Evolutionary conservation across 2,113 vertebrate species (phyloP), one percentile per base, ranked within the genome.

Genomic region (Parotia lawesii): DNA sequence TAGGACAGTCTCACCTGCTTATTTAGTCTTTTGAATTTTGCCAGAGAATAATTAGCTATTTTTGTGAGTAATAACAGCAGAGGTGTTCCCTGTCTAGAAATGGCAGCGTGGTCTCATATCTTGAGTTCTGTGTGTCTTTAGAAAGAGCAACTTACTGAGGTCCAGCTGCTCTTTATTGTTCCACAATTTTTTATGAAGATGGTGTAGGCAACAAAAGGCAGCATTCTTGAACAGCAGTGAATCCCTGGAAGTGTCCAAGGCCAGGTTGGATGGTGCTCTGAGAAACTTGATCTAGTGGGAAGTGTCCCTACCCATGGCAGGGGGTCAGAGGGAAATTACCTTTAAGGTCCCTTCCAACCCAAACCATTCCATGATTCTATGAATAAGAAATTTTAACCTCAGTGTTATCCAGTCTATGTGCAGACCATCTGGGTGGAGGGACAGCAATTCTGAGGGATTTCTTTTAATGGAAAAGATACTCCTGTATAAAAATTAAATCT

Each of bases 1-100:
- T 38, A 12, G 4, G 15, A 27, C 4, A 45, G 5, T 50, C 0
- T 18, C 4, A 56, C 21, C 1, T 7, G 9, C 25, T 38, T 70
- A 5, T 70, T 81, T 64, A 51, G 5, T 31, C 15, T 50, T 78
- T 58, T 53, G 56, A 47, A 11, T 24, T 51, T 77, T 58, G 9
- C 24, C 16, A 53, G 21, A 57, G 40, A 77, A 61, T 24, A 47
- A 48, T 65, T 69, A 60, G 12, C 15, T 73, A 5, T 12, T 47
- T 69, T 35, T 60, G 10, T 28, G 15, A 70, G 27, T 23, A 69
- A n/a, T 80, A 60, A 16, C 18, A 80, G 8, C 9, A 73, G 48
- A 84, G 18, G 0, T 47, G 33, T 64, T 87, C 38, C 33, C 7
- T 78, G 14, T 42, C 28, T 74, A n/a, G 7, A 28, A 71, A 45